phyloP scores from a whole-genome alignment of 2,888 invertebrate species.

The Nephrocerus scutellatus region DNA sequence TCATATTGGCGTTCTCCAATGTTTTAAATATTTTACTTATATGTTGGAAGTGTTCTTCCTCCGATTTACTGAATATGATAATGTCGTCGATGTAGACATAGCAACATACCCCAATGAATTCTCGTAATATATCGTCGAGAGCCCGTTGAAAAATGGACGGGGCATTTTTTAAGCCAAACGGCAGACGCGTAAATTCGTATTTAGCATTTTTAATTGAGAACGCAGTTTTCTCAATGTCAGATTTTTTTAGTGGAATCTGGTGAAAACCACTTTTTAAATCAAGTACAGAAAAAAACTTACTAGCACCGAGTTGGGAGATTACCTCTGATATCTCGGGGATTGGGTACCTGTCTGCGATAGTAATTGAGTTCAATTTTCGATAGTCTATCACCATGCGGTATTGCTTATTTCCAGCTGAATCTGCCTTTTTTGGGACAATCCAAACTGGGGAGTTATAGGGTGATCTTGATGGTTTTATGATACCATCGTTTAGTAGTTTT shows the following conservation, averaged over 20 bases:
- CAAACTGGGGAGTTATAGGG: no score
- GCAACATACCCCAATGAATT: conserved; percentile 10
- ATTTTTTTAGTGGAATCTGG: conserved; percentile 14
- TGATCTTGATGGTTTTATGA: conserved; percentile 3
- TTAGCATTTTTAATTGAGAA: conserved; percentile 15
- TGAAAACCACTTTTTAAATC: conserved; percentile 12
- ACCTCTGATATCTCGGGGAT: conserved; percentile 7
- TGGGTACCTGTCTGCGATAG: conserved; percentile 11
- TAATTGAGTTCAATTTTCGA: conserved; percentile 11
- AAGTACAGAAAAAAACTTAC: conserved; percentile 9
- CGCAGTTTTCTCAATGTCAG: conserved; percentile 10
- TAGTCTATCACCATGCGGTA: conserved; percentile 16
- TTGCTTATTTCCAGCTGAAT: conserved; percentile 6
- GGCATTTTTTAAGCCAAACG: conserved; percentile 14
- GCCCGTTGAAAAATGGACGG: conserved; percentile 15
- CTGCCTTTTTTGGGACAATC: no score
- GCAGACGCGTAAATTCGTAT: conserved; percentile 12
- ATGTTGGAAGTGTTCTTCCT: conserved; percentile 13
- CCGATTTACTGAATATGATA: conserved; percentile 13
- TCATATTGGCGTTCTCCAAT: conserved; percentile 9
- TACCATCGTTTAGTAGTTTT: conserved; percentile 6
- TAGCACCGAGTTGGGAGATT: conserved; percentile 6
- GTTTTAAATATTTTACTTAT: conserved; percentile 13
- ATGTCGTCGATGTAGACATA: conserved; percentile 17
- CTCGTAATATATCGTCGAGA: conserved; percentile 12